These are phyloP conservation scores for Enteromius argenteus DNA, from an alignment of 2,797 vertebrate genomes.

Conservation along the genomic window DNA sequence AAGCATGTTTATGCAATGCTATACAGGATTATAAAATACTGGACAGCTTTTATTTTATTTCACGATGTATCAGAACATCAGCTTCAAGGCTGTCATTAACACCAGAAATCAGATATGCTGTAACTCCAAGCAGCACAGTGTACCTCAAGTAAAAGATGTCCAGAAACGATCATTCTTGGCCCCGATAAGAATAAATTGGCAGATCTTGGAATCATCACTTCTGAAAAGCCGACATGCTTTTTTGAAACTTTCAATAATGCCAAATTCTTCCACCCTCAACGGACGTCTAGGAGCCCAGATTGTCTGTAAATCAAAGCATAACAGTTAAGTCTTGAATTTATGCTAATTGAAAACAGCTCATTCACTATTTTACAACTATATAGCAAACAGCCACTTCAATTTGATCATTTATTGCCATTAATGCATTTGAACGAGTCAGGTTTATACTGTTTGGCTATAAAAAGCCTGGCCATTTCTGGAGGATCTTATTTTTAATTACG, in stretches of 20 bases:
- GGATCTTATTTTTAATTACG: background rate
- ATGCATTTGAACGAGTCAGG: background rate
- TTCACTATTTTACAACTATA: constrained; percentile 4
- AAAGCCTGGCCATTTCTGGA: background rate
- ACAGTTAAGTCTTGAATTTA: constrained; percentile 3
- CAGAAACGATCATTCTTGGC: constrained; percentile 34
- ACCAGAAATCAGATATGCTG: constrained; percentile 9
- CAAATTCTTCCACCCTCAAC: constrained; percentile 7
- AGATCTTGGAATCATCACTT: constrained; percentile 25
- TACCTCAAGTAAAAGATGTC: background rate
- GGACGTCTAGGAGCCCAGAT: background rate
- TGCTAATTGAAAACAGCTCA: constrained; percentile 2
- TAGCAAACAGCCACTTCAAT: background rate
- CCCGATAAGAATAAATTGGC: constrained; percentile 7
- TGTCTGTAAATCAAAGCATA: background rate
- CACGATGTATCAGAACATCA: background rate
- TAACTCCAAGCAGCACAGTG: background rate
- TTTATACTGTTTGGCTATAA: constrained; percentile 3
- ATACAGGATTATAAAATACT: constrained; percentile 11
- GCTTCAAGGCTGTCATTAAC: background rate
- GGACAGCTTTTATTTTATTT: constrained; percentile 9
- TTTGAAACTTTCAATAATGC: constrained; percentile 14
- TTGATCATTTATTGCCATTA: background rate
- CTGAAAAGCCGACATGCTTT: constrained; percentile 13
- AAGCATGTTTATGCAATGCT: background rate